A percentile compares a stretch with the other conserved stretches of the same genome.
These are phyloP conservation scores for Parasteatoda tepidariorum DNA, from an alignment of 1,140 invertebrate species.

Conservation along the genomic window DNA sequence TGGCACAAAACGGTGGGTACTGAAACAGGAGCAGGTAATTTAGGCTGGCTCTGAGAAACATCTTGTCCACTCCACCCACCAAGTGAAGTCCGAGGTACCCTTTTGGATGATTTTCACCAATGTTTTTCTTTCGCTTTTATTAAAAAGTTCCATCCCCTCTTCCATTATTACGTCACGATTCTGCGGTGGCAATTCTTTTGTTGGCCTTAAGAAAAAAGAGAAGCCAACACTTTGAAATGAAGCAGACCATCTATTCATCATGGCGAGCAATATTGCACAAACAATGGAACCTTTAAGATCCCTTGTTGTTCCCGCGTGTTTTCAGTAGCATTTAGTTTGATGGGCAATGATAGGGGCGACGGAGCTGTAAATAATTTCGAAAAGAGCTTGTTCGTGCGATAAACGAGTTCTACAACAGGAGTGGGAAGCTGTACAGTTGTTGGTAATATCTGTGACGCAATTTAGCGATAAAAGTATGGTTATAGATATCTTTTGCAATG, in stretches of 20 bases:
- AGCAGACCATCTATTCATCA: not conserved
- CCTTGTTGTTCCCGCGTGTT: not conserved
- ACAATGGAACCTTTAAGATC: not conserved
- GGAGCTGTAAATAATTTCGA: not conserved
- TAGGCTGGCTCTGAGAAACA: slow-evolving; percentile 16
- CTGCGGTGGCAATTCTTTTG: slow-evolving; percentile 36
- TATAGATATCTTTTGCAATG: too few species aligned
- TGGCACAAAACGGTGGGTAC: not conserved
- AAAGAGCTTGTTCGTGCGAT: slow-evolving; percentile 16
- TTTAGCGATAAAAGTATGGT: too few species aligned
- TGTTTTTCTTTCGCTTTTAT: not conserved
- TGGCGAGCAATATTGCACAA: not conserved
- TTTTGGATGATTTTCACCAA: not conserved
- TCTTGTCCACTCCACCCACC: slow-evolving; percentile 39
- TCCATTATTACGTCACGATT: slow-evolving; percentile 28
- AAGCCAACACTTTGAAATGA: not conserved
- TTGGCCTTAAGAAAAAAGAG: not conserved
- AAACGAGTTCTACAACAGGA: not conserved
- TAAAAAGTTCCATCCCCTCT: not conserved
- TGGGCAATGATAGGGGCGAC: not conserved
- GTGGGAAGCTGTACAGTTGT: not conserved
- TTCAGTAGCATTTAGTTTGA: slow-evolving; percentile 4
- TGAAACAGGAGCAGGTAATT: slow-evolving; percentile 32
- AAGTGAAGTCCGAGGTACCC: not conserved
- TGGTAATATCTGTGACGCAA: too few species aligned